These are phyloP conservation scores for Bombylius discolor DNA, from an alignment of 2,888 invertebrate genomes.

Conservation along the genomic window DNA sequence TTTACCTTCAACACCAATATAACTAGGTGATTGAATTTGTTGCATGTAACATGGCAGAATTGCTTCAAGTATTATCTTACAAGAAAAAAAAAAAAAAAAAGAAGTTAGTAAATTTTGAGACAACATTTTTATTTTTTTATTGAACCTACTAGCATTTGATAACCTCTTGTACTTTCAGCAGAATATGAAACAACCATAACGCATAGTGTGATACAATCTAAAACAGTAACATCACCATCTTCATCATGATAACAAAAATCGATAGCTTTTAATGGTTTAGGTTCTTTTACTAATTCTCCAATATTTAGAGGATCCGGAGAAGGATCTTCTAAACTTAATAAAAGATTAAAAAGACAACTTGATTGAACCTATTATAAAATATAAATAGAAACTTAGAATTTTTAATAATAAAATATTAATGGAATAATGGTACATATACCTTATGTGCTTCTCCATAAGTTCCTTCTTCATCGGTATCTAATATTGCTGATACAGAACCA, in stretches of 20 bases:
- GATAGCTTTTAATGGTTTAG: conserved; percentile 81
- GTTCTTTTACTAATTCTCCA: conserved; percentile 80
- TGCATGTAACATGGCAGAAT: conserved; percentile 91
- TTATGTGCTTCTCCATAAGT: conserved; percentile 86
- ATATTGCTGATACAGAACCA: conserved; percentile 90
- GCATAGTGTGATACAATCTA: conserved; percentile 96
- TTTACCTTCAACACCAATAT: conserved; percentile 73
- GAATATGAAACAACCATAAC: conserved; percentile 98
- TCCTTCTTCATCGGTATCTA: conserved; percentile 82
- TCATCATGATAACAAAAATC: conserved; percentile 99
- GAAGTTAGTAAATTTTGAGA: not conserved
- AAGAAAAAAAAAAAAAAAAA: conserved; percentile 12
- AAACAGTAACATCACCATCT: conserved; percentile 88
- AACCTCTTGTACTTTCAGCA: conserved; percentile 84
- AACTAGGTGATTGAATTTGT: conserved; percentile 80
- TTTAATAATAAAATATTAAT: not conserved
- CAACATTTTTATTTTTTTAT: conserved; percentile 5
- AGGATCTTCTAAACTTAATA: conserved; percentile 85
- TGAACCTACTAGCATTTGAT: conserved; percentile 68
- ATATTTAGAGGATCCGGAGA: conserved; percentile 90
- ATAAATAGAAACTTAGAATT: not conserved
- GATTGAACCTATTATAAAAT: conserved; percentile 58
- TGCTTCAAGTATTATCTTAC: conserved; percentile 85
- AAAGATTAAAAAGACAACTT: conserved; percentile 78
- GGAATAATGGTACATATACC: conserved; percentile 35